These are phyloP conservation scores for Cheilosia pagana DNA, from an alignment of 2,888 invertebrate genomes.

Conservation along the genomic window DNA sequence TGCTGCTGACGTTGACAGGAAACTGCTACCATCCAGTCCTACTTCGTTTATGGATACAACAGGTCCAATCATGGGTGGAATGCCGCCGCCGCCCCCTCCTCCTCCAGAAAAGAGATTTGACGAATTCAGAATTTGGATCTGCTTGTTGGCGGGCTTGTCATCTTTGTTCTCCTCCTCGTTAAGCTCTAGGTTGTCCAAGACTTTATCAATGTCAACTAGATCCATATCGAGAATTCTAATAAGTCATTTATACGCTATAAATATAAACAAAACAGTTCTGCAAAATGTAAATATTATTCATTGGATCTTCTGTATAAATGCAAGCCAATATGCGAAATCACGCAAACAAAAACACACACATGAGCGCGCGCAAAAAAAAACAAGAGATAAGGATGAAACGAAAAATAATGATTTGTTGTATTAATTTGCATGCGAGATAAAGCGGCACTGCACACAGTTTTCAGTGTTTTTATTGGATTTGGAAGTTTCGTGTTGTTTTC, in stretches of 20 bases:
- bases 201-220: constrained; percentile 91
- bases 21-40: neutral
- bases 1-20: neutral
- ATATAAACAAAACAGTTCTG: constrained; percentile 4
- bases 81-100: neutral
- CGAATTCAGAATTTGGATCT: constrained; percentile 13
- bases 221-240: constrained; percentile 79
- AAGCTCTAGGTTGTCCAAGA: constrained; percentile 92
- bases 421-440: no score
- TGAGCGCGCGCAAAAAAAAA: neutral
- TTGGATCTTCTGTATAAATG: neutral
- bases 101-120: neutral
- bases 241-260: constrained; percentile 24
- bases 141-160: constrained; percentile 2
- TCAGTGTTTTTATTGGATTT: neutral
- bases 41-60: neutral
- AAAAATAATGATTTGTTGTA: no score
- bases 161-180: constrained; percentile 85
- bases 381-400: neutral
- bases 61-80: constrained; percentile 2
- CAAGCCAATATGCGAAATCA: neutral
- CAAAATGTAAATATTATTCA: neutral
- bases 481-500: neutral
- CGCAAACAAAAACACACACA: neutral
- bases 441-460: no score